Evolutionary conservation across 2,888 invertebrate species (phyloP).

Genomic region (Agrotis exclamationis): DNA sequence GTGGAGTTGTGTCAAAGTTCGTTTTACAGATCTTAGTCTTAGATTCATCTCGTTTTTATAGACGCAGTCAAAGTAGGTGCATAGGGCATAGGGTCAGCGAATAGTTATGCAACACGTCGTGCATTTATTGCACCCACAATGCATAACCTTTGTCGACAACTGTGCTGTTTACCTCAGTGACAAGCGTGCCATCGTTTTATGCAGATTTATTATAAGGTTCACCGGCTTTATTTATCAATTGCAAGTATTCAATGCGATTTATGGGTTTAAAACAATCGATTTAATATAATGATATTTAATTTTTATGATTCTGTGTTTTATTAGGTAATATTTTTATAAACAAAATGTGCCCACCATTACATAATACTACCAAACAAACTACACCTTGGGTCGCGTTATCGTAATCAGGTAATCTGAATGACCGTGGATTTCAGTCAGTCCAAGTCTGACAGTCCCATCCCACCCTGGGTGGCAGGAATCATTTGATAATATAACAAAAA

Average conservation of each 20-base stretch:
- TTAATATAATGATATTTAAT: background rate
- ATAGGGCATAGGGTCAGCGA: constrained; percentile 78
- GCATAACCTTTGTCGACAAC: constrained; percentile 82
- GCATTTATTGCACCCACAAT: constrained; percentile 84
- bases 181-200: constrained; percentile 73
- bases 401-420: too few relatives aligned
- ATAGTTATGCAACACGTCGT: constrained; percentile 77
- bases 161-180: constrained; percentile 79
- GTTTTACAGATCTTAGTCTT: background rate
- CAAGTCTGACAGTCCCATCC: too few relatives aligned
- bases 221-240: constrained; percentile 51
- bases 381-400: too few relatives aligned
- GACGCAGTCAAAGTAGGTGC: constrained; percentile 73
- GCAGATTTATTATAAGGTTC: constrained; percentile 54
- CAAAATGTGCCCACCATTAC: too few relatives aligned
- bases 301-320: background rate
- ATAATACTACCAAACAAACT: too few relatives aligned
- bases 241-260: constrained; percentile 19
- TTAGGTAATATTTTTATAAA: background rate
- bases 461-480: too few relatives aligned
- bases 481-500: too few relatives aligned
- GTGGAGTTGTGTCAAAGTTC: too few relatives aligned
- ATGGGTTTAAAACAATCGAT: constrained; percentile 2
- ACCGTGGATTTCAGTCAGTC: too few relatives aligned
- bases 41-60: constrained; percentile 65